Evolutionary conservation across 1,140 invertebrate genomes (phyloP).

Genomic region (Euura lappo): DNA sequence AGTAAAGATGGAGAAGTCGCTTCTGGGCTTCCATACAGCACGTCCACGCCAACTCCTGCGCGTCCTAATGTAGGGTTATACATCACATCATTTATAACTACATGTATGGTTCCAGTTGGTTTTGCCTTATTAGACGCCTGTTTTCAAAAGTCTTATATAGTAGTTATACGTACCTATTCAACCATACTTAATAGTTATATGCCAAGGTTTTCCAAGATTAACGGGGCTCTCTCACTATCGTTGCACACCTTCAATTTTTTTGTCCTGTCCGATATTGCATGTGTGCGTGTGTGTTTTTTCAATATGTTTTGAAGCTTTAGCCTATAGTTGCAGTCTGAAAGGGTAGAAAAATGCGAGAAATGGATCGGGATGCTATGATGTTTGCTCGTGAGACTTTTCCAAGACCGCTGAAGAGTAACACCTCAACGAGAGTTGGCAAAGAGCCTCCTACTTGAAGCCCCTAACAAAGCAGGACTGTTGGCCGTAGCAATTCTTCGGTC

Average conservation of each 20-base stretch:
- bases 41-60: neutral
- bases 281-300: too few relatives aligned
- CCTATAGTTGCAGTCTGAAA: too few relatives aligned
- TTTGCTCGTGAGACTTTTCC: too few relatives aligned
- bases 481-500: neutral
- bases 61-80: neutral
- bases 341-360: too few relatives aligned
- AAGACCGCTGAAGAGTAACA: neutral
- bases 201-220: too few relatives aligned
- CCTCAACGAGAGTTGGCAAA: neutral
- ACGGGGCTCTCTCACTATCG: too few relatives aligned
- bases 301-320: too few relatives aligned
- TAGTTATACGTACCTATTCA: too few relatives aligned
- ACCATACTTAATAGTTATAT: too few relatives aligned
- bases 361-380: too few relatives aligned
- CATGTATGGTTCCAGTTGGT: neutral
- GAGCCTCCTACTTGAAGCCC: neutral
- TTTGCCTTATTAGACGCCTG: neutral
- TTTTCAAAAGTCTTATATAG: neutral
- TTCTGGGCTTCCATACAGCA: conserved; percentile 1
- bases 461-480: neutral
- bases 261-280: too few relatives aligned
- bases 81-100: neutral
- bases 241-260: too few relatives aligned
- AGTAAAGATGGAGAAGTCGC: conserved; percentile 2